Conservation (phyloP, 2,888 invertebrate species). For the Archips crataeganus region DNA sequence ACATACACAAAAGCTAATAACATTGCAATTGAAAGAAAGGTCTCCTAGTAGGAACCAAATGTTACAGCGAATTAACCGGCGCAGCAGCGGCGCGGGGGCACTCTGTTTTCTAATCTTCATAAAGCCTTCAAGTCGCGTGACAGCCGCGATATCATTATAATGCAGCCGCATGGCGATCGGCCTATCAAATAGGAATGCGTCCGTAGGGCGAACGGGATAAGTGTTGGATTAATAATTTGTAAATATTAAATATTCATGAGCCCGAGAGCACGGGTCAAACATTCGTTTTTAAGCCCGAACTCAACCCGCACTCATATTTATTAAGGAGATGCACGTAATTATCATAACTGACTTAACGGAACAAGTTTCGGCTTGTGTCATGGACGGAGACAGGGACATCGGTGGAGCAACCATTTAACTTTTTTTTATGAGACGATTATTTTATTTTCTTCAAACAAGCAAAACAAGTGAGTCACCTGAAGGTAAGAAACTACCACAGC, state of each 20-base stretch:
- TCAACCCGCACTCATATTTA: constrained; percentile 75
- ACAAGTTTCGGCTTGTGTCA: constrained; percentile 59
- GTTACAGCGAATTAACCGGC: constrained; percentile 48
- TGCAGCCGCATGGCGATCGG: constrained; percentile 54
- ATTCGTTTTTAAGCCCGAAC: constrained; percentile 74
- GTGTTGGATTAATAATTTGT: constrained; percentile 85
- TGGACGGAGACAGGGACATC: constrained; percentile 58
- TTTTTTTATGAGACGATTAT: too few species aligned
- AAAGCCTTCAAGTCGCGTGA: constrained; percentile 73
- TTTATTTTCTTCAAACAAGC: too few species aligned
- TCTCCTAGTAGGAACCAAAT: constrained; percentile 35
- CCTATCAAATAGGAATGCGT: constrained; percentile 70
- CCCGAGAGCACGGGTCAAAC: constrained; percentile 77
- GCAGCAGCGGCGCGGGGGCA: constrained; percentile 51
- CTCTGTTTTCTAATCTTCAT: constrained; percentile 79
- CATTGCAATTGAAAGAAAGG: constrained; percentile 20
- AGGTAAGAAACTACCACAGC: too few species aligned
- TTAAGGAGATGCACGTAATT: constrained; percentile 80
- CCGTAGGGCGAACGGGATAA: constrained; percentile 64
- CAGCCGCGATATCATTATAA: constrained; percentile 68
- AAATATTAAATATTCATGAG: constrained; percentile 85
- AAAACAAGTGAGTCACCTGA: too few species aligned
- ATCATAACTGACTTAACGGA: constrained; percentile 78
- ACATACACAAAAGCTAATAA: not conserved
- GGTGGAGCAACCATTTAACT: constrained; percentile 45